These are phyloP conservation scores for Lutraria rhynchaena DNA, from an alignment of 1,140 invertebrate genomes.

Conservation along the genomic window DNA sequence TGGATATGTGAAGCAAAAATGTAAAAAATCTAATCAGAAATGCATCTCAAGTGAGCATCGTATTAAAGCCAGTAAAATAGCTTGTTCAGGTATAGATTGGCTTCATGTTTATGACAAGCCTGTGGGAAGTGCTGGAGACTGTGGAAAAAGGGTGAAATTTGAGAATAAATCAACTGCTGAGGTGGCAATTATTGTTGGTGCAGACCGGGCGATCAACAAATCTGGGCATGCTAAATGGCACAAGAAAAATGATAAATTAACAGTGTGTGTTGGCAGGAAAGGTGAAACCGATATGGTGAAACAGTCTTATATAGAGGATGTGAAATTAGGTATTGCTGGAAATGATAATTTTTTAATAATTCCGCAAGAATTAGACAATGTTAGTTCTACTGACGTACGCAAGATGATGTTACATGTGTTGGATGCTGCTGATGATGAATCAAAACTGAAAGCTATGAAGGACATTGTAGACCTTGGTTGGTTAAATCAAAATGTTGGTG, in stretches of 20 bases:
- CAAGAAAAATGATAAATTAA: not conserved
- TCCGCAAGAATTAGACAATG: conserved; percentile 31
- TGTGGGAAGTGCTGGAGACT: conserved; percentile 39
- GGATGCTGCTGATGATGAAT: not conserved
- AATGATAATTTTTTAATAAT: conserved; percentile 36
- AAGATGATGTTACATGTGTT: not conserved
- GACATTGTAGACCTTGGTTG: not conserved
- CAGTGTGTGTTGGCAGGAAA: conserved; percentile 35
- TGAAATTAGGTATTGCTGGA: conserved; percentile 1
- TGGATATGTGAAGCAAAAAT: conserved; percentile 37
- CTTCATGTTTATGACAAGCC: conserved; percentile 15
- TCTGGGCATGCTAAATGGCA: conserved; percentile 41
- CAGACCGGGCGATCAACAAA: conserved; percentile 32
- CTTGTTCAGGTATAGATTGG: conserved; percentile 22
- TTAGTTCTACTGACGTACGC: conserved; percentile 33
- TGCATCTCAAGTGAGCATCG: conserved; percentile 39
- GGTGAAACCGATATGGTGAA: conserved; percentile 31
- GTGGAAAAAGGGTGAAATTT: conserved; percentile 9
- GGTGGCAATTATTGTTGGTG: conserved; percentile 35
- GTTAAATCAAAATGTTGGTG: conserved; percentile 1
- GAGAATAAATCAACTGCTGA: not conserved
- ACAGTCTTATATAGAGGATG: conserved; percentile 23
- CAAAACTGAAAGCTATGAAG: not conserved
- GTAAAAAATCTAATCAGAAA: conserved; percentile 4
- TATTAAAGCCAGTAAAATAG: conserved; percentile 10